Conservation (phyloP, 2,888 invertebrate genomes). For the Hirtodrosophila histrioides region DNA sequence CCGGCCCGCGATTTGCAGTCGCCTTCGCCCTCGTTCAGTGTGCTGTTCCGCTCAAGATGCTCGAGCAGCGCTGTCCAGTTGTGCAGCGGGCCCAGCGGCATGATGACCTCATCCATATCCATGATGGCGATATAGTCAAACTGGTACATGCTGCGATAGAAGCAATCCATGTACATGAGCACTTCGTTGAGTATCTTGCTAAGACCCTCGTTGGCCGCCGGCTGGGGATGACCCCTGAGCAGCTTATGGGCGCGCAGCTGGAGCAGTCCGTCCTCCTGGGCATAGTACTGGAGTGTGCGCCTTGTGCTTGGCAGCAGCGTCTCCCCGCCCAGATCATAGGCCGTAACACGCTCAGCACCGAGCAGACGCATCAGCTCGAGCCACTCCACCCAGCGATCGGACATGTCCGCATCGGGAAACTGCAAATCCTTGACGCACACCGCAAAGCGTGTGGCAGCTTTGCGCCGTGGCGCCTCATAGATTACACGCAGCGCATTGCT, state of each 20-base stretch:
- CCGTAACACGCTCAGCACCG: conserved; percentile 93
- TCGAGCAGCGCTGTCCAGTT: conserved; percentile 85
- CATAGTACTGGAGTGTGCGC: conserved; percentile 88
- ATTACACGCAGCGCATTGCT: conserved; percentile 75
- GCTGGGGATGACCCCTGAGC: conserved; percentile 86
- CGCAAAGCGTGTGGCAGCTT: conserved; percentile 85
- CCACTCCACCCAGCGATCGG: conserved; percentile 94
- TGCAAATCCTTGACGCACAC: conserved; percentile 95
- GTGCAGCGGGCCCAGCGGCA: conserved; percentile 86
- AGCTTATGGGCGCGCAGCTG: conserved; percentile 90
- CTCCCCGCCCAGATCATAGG: conserved; percentile 88
- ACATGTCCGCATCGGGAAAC: conserved; percentile 93
- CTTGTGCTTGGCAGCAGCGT: conserved; percentile 92
- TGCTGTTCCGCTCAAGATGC: conserved; percentile 84
- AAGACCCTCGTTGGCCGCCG: conserved; percentile 91
- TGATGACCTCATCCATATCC: conserved; percentile 96
- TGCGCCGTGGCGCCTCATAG: conserved; percentile 20
- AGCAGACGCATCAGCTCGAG: conserved; percentile 91
- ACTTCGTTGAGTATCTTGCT: conserved; percentile 95
- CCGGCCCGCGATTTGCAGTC: conserved; percentile 75
- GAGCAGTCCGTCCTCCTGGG: conserved; percentile 85
- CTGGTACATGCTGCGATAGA: conserved; percentile 94
- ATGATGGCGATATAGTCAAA: conserved; percentile 94
- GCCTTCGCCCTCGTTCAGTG: conserved; percentile 71
- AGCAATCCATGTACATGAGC: conserved; percentile 96